Base-by-base conservation (phyloP, 2,888 invertebrate species). In the Polydrusus tereticollis region DNA sequence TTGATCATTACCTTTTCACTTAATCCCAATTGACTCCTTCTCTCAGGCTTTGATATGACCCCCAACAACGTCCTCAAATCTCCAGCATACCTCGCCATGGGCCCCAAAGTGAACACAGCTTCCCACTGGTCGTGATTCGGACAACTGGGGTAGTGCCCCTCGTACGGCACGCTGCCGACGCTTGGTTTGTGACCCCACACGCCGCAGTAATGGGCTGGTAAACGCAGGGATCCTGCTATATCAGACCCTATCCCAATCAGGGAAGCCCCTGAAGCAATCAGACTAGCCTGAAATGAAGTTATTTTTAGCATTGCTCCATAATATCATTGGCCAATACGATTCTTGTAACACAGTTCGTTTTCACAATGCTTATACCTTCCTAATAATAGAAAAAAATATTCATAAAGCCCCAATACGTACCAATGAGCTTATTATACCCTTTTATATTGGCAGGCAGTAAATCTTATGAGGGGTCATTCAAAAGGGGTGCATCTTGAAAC, bases 201-300 rank as follows among this genome's bases (percentile, higher is more conserved):
- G 5, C 97, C 97, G 80, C 93, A 95, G 84, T 94, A 96, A 89
- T 94, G 93, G 1, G 95, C 91, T 0, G 97, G 97, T 80, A 97
- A 88, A 57, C 97, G 88, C 18, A 95, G 91, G 1, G 96, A 96
- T 0, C 97, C 97, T 0, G 94, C 96, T 63, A 97, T 93, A 82
- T 97, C 97, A 0, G 95, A 95, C 0, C 93, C 94, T n/a, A 97
- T 86, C 7, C 96, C 94, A 38, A 96, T 87, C 3, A 95, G 85
- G 0, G 95, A 94, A 6, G 93, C 75, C 23, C 72, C 73, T n/a
- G 75, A 47, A 16, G 23, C 66, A 75, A 96, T 87, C 47, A 96
- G 86, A 29, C 93, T 92, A 0, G 91, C 91, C 90, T 93, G 59
- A 10, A 71, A 71, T 74, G n/a, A n/a, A n/a, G n/a, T n/a, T n/a